These are phyloP conservation scores for Leptarthrus brevirostris DNA, from an alignment of 2,888 invertebrate genomes.

Conservation along the genomic window DNA sequence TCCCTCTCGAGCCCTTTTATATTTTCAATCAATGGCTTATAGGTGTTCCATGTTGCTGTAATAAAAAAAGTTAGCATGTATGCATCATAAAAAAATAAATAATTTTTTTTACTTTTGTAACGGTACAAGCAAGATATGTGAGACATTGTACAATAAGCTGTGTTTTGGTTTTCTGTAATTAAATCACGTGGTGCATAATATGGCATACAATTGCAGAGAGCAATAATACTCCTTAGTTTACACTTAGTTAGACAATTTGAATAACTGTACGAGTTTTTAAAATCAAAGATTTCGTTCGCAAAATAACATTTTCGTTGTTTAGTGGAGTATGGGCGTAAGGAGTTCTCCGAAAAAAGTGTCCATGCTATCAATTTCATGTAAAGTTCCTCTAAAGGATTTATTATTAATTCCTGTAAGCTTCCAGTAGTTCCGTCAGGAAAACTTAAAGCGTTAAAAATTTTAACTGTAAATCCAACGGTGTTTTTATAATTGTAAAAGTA, in stretches of 20 bases:
- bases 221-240: slow-evolving; percentile 66
- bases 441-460: slow-evolving; percentile 68
- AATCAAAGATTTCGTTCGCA: slow-evolving; percentile 64
- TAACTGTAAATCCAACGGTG: slow-evolving; percentile 68
- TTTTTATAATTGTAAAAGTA: slow-evolving; percentile 69
- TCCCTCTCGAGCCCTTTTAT: slow-evolving; percentile 66
- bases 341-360: slow-evolving; percentile 46
- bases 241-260: slow-evolving; percentile 71
- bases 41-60: slow-evolving; percentile 55
- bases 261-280: slow-evolving; percentile 68
- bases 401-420: slow-evolving; percentile 62
- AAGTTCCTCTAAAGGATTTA: slow-evolving; percentile 61
- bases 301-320: slow-evolving; percentile 69
- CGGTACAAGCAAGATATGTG: slow-evolving; percentile 61
- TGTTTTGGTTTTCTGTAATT: background rate
- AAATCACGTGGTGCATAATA: slow-evolving; percentile 67
- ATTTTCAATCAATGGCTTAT: slow-evolving; percentile 44
- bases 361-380: slow-evolving; percentile 58
- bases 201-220: slow-evolving; percentile 70
- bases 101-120: slow-evolving; percentile 61
- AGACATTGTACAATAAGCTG: slow-evolving; percentile 62
- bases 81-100: no score
- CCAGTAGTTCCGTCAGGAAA: slow-evolving; percentile 68
- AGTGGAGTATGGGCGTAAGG: slow-evolving; percentile 49
- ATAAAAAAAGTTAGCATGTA: no score